Percentiles rank a stretch among this genome's conserved stretches.
Evolutionary conservation across 2,888 invertebrate genomes (phyloP).

Genomic region (Herminia tarsipennalis): DNA sequence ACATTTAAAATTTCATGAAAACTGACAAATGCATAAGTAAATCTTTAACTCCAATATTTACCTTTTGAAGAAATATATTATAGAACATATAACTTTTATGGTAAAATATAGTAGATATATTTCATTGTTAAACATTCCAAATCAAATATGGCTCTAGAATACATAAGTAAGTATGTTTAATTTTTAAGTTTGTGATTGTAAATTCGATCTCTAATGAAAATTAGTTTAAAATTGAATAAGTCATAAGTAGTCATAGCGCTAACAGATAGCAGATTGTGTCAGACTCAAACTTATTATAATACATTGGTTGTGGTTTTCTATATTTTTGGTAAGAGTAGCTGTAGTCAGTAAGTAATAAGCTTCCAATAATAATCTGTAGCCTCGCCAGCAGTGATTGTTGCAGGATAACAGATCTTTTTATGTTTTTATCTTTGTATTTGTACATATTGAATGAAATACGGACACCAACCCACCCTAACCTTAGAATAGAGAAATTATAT

Average conservation of each 20-base stretch:
- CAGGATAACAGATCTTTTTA: conserved; percentile 13
- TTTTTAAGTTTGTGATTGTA: conserved; percentile 27
- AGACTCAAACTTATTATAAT: conserved; percentile 8
- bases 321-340: conserved; percentile 29
- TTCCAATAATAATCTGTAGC: conserved; percentile 34
- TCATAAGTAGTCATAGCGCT: conserved; percentile 1
- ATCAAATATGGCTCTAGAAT: too few relatives aligned
- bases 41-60: too few relatives aligned
- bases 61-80: too few relatives aligned
- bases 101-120: too few relatives aligned
- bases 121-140: too few relatives aligned
- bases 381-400: conserved; percentile 8
- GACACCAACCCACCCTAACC: conserved; percentile 81
- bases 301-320: conserved; percentile 51
- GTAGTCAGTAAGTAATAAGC: conserved; percentile 27
- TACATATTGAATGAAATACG: conserved; percentile 71
- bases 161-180: conserved; percentile 5
- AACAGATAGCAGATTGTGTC: too few relatives aligned
- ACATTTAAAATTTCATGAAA: too few relatives aligned
- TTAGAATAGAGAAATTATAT: conserved; percentile 62
- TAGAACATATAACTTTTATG: too few relatives aligned
- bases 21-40: too few relatives aligned
- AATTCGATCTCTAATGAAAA: conserved; percentile 42
- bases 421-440: conserved; percentile 46
- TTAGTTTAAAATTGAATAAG: conserved; percentile 9